Conservation (phyloP, 2,888 invertebrate species). For the Stratiomys singularior region DNA sequence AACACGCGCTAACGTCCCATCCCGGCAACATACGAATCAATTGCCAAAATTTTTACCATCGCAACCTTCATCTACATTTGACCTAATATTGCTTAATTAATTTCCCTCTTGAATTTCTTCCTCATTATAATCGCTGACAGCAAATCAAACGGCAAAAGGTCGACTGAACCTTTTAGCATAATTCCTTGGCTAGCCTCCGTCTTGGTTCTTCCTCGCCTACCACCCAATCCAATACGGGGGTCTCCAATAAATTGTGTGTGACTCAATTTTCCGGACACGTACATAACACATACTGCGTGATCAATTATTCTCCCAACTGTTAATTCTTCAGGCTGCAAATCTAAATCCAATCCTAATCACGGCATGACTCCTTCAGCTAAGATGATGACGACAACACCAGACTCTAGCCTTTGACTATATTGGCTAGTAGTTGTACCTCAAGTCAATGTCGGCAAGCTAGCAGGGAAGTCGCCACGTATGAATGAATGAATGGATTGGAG, state of each 20-base stretch:
- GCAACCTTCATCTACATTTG: conserved; percentile 27
- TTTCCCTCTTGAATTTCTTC: conserved; percentile 17
- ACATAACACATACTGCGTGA: conserved; percentile 40
- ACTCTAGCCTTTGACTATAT: not conserved
- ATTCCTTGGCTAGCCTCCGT: not conserved
- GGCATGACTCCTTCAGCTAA: conserved; percentile 19
- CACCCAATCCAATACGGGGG: not conserved
- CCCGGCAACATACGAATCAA: not conserved
- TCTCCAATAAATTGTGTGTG: conserved; percentile 39
- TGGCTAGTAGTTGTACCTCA: too few species aligned
- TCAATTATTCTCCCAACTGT: conserved; percentile 44
- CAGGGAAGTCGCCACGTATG: too few species aligned
- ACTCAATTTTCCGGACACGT: conserved; percentile 45
- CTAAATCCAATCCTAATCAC: conserved; percentile 43
- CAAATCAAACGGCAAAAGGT: conserved; percentile 39
- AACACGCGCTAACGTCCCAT: not conserved
- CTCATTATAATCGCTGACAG: conserved; percentile 5
- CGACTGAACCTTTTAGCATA: conserved; percentile 13
- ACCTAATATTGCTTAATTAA: conserved; percentile 41
- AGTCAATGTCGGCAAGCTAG: too few species aligned
- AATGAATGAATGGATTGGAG: too few species aligned
- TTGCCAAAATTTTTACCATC: not conserved
- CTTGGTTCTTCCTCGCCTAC: not conserved
- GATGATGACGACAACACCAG: not conserved
- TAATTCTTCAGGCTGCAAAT: conserved; percentile 27